phyloP scores from a whole-genome alignment of 2,797 vertebrate species.

The Phalloptychus januarius region DNA sequence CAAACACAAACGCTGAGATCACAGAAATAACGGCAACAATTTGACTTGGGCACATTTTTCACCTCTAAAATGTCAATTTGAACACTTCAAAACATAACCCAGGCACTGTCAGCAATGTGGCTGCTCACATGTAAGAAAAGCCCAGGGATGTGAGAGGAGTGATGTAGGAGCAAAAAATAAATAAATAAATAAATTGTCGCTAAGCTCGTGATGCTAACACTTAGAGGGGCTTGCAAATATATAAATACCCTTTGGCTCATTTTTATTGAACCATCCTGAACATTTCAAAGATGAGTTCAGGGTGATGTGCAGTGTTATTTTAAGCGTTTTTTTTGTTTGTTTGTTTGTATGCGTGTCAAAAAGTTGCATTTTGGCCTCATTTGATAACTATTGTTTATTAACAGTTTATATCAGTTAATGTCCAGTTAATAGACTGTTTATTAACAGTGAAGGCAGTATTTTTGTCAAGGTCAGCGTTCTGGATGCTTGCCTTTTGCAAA shows the following conservation, averaged over 20 bases:
- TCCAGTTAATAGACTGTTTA: no score
- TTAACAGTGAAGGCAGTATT: no score
- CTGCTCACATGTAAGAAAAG: background rate
- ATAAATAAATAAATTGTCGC: background rate
- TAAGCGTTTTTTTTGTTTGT: no score
- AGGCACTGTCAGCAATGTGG: background rate
- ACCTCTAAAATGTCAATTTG: background rate
- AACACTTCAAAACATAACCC: no score
- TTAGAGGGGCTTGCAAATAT: background rate
- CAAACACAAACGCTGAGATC: background rate
- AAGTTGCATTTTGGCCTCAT: background rate
- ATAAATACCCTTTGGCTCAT: background rate
- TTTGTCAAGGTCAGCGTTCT: background rate
- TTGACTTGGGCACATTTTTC: background rate
- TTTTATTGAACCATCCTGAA: background rate
- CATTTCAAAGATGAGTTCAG: background rate
- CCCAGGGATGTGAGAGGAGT: background rate
- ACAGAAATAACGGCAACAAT: background rate
- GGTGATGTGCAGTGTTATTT: background rate
- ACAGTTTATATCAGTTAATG: no score
- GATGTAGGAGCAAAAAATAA: background rate
- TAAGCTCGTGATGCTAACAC: background rate
- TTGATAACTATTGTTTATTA: no score
- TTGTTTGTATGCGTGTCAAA: background rate
- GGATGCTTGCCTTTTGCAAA: background rate